Evolutionary conservation across 1,140 invertebrate species (phyloP).

Genomic region (Drosophila chauvacae): DNA sequence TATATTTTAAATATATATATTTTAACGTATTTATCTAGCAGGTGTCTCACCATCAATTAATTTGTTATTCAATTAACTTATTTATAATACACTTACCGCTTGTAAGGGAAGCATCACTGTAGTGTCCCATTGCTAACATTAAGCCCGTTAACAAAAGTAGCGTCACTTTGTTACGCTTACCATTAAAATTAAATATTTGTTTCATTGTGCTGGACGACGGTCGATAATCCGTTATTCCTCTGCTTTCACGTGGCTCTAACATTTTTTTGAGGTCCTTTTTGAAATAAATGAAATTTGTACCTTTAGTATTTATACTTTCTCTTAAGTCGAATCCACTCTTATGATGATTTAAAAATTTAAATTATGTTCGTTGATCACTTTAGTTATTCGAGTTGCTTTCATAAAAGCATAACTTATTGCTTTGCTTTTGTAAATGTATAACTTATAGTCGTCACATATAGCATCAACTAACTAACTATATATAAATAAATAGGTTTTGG

Average conservation of each 20-base stretch:
- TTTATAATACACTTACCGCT: slow-evolving; percentile 22
- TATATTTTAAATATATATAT: too few species aligned
- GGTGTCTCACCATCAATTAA: neutral
- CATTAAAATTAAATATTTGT: neutral
- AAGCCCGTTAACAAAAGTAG: slow-evolving; percentile 2
- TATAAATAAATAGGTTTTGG: neutral
- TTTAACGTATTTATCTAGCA: neutral
- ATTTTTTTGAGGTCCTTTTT: slow-evolving; percentile 13
- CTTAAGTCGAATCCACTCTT: neutral
- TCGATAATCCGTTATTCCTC: neutral
- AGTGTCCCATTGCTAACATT: slow-evolving; percentile 4
- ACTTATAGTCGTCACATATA: neutral
- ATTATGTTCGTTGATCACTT: neutral
- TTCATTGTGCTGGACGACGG: neutral
- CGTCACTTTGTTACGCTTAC: neutral
- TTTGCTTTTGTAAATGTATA: neutral
- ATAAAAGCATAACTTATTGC: neutral
- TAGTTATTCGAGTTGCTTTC: neutral
- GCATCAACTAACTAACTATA: neutral
- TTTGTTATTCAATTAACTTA: neutral
- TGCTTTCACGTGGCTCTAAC: slow-evolving; percentile 28
- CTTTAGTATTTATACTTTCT: neutral
- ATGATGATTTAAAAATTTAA: slow-evolving; percentile 5
- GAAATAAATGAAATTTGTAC: neutral
- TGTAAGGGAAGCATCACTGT: slow-evolving; percentile 9